Percentiles rank a stretch among this genome's conserved stretches.
Conservation (phyloP, 2,113 vertebrate species). For the Corynorhinus townsendii region DNA sequence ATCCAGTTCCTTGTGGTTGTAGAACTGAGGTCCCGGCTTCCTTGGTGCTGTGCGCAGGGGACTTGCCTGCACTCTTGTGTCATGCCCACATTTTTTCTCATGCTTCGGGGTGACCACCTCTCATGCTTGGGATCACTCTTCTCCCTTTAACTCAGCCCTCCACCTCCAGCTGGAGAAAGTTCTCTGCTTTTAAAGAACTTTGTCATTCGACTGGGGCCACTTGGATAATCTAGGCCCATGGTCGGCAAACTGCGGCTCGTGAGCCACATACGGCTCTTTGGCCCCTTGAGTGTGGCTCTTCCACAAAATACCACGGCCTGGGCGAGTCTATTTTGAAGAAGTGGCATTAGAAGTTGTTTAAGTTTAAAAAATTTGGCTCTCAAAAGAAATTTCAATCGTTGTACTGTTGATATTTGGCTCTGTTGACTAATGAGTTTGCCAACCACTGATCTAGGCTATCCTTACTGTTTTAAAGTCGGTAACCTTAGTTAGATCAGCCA, state of each 20-base stretch:
- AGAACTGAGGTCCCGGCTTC: neutral
- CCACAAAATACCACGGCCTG: too few species aligned
- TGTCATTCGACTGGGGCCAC: neutral
- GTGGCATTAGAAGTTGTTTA: too few species aligned
- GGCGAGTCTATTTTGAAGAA: too few species aligned
- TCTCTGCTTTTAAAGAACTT: neutral
- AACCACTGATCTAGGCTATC: neutral
- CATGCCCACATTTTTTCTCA: neutral
- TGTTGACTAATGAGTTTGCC: too few species aligned
- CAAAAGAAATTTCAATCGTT: too few species aligned
- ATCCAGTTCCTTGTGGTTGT: neutral
- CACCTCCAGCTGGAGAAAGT: neutral
- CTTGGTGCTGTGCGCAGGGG: accelerated
- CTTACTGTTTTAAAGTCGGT: neutral
- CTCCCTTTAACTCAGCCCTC: neutral
- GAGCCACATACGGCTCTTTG: too few species aligned
- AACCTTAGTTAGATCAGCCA: neutral
- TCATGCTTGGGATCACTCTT: neutral
- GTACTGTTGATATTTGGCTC: too few species aligned
- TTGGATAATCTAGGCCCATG: neutral
- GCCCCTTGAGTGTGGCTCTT: too few species aligned
- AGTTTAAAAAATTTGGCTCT: too few species aligned
- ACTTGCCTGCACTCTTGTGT: neutral
- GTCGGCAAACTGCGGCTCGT: too few species aligned
- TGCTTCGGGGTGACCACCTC: neutral